Conservation (phyloP, 2,113 vertebrate species). For the Trematomus loennbergii region DNA sequence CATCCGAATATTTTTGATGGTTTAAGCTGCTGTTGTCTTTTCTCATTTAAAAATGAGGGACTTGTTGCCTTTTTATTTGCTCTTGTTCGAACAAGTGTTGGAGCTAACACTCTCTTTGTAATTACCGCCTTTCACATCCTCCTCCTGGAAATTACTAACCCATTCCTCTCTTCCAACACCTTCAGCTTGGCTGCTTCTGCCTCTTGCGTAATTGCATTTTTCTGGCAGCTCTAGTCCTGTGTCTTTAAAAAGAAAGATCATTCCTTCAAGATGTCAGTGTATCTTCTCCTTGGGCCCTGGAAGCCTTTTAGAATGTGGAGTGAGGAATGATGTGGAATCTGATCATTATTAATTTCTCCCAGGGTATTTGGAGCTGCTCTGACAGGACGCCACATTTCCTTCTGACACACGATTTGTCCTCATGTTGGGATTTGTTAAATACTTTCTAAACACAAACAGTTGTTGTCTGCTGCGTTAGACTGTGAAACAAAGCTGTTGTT, state of each 20-base stretch:
- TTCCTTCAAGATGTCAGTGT: neutral
- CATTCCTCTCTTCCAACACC: neutral
- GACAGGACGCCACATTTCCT: slow-evolving; percentile 13
- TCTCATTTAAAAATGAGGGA: too few species aligned
- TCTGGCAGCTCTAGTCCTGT: neutral
- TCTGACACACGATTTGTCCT: neutral
- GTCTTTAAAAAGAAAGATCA: neutral
- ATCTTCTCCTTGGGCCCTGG: neutral
- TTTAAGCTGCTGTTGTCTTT: too few species aligned
- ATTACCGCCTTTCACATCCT: neutral
- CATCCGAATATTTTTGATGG: too few species aligned
- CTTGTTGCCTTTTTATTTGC: neutral
- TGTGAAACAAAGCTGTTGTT: neutral
- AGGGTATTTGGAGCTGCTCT: neutral
- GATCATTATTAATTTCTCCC: slow-evolving; percentile 1
- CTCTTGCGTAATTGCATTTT: slow-evolving; percentile 3
- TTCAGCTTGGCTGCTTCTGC: neutral
- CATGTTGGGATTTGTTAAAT: neutral
- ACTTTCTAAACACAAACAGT: too few species aligned
- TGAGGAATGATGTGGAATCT: neutral
- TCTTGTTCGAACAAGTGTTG: neutral
- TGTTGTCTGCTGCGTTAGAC: neutral
- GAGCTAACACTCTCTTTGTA: neutral
- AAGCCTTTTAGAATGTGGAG: neutral
- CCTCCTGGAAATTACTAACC: slow-evolving; percentile 1